A percentile compares a stretch with the other conserved stretches of the same genome.
Evolutionary conservation across 2,113 vertebrate genomes (phyloP).

Genomic region (Chionomys nivalis): DNA sequence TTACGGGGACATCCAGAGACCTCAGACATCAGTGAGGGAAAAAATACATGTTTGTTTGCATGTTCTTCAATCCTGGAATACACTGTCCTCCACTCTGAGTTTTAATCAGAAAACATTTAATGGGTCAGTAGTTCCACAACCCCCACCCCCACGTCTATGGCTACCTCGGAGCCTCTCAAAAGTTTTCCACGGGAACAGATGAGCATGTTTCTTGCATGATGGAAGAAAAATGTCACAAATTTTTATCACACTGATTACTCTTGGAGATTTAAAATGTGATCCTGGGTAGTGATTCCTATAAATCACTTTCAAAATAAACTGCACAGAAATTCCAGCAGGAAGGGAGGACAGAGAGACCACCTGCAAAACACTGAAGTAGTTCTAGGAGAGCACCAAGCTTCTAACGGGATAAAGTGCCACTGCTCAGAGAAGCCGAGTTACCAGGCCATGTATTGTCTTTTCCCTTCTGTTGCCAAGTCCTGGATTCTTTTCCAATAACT

Average conservation of each 20-base stretch:
- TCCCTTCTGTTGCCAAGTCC: neutral
- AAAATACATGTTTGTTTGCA: neutral
- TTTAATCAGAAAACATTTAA: conserved; percentile 43
- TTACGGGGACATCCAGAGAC: conserved; percentile 39
- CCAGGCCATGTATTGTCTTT: no score
- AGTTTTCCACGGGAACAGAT: neutral
- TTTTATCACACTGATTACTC: neutral
- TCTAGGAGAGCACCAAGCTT: neutral
- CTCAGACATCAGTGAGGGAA: neutral
- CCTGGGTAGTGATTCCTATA: neutral
- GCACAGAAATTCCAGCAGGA: neutral
- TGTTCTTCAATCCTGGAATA: conserved; percentile 3
- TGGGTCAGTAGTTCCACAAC: neutral
- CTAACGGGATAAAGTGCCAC: neutral
- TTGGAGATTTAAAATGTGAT: conserved; percentile 4
- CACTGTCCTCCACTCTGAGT: neutral
- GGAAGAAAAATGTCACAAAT: neutral
- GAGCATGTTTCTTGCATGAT: neutral
- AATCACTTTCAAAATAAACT: conserved; percentile 10
- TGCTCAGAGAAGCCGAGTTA: neutral
- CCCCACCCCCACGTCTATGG: neutral
- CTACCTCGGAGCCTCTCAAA: neutral
- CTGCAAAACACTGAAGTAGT: neutral
- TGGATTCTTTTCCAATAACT: conserved; percentile 17
- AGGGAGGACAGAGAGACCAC: neutral